A percentile compares a stretch with the other conserved stretches of the same genome.
These are phyloP conservation scores for Leucopsar rothschildi DNA, from an alignment of 2,113 vertebrate genomes.

Conservation along the genomic window DNA sequence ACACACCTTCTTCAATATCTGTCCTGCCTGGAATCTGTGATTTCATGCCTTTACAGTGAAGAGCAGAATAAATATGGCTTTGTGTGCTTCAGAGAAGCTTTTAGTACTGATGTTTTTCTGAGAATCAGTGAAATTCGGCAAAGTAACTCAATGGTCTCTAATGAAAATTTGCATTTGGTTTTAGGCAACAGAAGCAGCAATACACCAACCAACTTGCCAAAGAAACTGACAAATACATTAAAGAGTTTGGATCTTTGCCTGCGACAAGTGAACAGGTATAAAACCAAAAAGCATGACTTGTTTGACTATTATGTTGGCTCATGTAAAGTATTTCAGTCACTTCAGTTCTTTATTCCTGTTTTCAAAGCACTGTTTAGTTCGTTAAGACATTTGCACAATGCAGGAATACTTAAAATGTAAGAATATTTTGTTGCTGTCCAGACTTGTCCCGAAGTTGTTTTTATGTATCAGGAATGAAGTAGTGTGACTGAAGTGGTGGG, in stretches of 20 bases:
- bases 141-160: background rate
- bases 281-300: background rate
- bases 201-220: slow-evolving; percentile 92
- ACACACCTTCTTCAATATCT: background rate
- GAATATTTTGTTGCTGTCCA: background rate
- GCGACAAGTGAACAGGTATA: slow-evolving; percentile 84
- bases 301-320: slow-evolving; percentile 8
- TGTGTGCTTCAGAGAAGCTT: background rate
- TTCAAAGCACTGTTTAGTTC: background rate
- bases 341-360: background rate
- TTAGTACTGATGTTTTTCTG: background rate
- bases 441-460: background rate
- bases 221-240: slow-evolving; percentile 92
- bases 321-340: background rate
- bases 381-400: background rate
- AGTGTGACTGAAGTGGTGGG: background rate
- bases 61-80: background rate
- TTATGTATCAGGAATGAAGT: background rate
- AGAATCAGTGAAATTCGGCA: background rate
- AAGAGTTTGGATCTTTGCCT: slow-evolving; percentile 89
- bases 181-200: slow-evolving; percentile 92
- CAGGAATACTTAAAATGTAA: rapidly evolving
- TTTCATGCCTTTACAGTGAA: background rate
- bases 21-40: background rate
- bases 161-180: slow-evolving; percentile 14